Evolutionary conservation across 2,797 vertebrate species (phyloP), one percentile per base, ranked within the genome.

Genomic region (Malurus splendens): DNA sequence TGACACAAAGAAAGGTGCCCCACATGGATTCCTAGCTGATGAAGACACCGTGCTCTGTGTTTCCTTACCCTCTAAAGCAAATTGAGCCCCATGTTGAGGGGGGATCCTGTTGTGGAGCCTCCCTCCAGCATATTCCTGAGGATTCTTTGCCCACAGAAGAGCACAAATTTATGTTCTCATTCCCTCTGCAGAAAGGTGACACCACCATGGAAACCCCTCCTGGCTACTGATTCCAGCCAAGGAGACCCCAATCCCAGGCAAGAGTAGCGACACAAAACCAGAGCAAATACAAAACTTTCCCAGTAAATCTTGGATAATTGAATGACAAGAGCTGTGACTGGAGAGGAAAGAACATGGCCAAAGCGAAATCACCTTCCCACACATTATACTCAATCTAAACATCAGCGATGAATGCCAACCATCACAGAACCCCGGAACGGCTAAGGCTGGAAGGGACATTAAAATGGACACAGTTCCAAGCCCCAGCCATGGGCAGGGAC

Each of bases 61-160:
- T 73, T 77, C 52, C 42, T 28, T 14, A 39, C 8, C n/a, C 28
- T 67, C 30, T 47, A 17, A 59, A 85, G 71, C 7, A 45, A 76
- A 54, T 1, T 0, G n/a, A 65, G 18, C 44, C 8, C 22, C 18
- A 32, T 14, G 33, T 0, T 30, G 20, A 64, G 24, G 8, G 18
- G 74, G 30, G 24, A 56, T 42, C 8, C 65, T 23, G 32, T 23
- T 41, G 25, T 1, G n/a, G 15, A 65, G 45, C 22, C 61, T 50
- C 27, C 55, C 44, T 71, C 51, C 23, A 56, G 57, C 7, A 1
- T 1, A 3, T 13, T 42, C 32, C 56, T 62, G 36, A 12, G 14
- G n/a, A 30, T 30, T 54, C 52, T 30, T 1, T 42, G 41, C 36
- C 57, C 56, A 38, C 11, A 33, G 10, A 64, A 33, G 15, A 59